Evolutionary conservation across 2,797 vertebrate genomes (phyloP).

Genomic region (Phrynocephalus guinanensis): DNA sequence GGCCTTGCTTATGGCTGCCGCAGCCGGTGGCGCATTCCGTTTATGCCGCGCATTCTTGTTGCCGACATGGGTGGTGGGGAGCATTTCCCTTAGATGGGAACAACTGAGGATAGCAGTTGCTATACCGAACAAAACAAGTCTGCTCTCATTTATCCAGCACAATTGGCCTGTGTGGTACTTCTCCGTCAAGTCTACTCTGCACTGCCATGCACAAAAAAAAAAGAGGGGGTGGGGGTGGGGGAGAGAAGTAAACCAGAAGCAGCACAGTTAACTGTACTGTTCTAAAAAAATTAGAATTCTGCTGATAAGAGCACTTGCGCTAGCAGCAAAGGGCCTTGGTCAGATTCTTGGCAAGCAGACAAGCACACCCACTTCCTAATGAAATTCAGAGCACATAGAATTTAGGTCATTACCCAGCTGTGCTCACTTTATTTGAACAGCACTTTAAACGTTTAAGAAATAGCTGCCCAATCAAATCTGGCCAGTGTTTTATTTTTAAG

Average conservation of each 20-base stretch:
- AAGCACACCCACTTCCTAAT: constrained; percentile 69
- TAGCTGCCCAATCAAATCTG: constrained; percentile 59
- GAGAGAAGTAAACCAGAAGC: constrained; percentile 1
- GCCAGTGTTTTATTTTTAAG: constrained; percentile 23
- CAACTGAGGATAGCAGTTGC: neutral
- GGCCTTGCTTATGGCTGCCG: neutral
- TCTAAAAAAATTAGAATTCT: constrained; percentile 52
- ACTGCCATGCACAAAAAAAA: constrained; percentile 14
- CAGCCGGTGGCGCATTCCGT: neutral
- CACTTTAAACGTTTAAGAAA: constrained; percentile 73
- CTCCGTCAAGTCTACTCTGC: neutral
- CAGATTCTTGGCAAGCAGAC: constrained; percentile 68
- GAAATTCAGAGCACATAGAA: constrained; percentile 73
- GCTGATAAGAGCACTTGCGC: constrained; percentile 64
- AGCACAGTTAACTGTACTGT: constrained; percentile 26
- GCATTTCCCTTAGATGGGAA: constrained; percentile 11
- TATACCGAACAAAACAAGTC: neutral
- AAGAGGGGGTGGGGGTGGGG: no score
- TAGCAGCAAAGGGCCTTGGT: constrained; percentile 59
- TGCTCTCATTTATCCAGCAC: neutral
- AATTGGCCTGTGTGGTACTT: neutral
- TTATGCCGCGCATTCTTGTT: neutral
- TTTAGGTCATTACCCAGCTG: constrained; percentile 73
- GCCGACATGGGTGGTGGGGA: neutral
- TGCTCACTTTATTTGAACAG: constrained; percentile 71